Percentiles rank a stretch among this genome's conserved stretches.
Evolutionary conservation across 2,888 invertebrate species (phyloP).

Genomic region (Epistrophe eligans): DNA sequence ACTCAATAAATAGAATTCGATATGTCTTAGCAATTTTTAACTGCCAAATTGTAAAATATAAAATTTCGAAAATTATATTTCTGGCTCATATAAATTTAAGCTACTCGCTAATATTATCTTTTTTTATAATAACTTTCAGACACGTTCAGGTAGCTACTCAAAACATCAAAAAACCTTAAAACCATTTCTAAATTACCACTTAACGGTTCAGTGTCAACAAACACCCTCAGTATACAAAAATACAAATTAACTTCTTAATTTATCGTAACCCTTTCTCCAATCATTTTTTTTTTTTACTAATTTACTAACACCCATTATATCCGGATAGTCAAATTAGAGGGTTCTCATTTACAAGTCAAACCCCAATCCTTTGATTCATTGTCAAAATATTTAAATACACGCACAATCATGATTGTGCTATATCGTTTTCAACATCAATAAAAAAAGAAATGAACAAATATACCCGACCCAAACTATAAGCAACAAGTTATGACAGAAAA

Average conservation of each 20-base stretch:
- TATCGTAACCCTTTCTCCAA: neutral
- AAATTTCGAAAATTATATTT: no score
- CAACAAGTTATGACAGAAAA: slow-evolving; percentile 57
- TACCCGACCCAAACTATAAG: neutral
- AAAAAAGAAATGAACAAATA: slow-evolving; percentile 45
- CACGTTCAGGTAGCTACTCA: no score
- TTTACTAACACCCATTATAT: slow-evolving; percentile 52
- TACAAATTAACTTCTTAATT: slow-evolving; percentile 34
- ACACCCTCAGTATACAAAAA: neutral
- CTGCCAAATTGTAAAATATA: no score
- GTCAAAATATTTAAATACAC: slow-evolving; percentile 71
- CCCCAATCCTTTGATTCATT: slow-evolving; percentile 58
- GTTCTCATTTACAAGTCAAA: slow-evolving; percentile 41
- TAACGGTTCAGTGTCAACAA: neutral
- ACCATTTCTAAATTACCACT: neutral
- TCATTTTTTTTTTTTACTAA: neutral
- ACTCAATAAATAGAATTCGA: no score
- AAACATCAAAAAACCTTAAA: no score
- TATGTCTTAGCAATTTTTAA: no score
- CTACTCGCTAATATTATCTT: no score
- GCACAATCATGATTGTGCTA: slow-evolving; percentile 25
- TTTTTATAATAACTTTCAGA: neutral
- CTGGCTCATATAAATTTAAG: no score
- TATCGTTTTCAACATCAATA: slow-evolving; percentile 43
- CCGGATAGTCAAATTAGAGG: slow-evolving; percentile 72